Base-by-base conservation (phyloP, 1,140 invertebrate species). In the Ceratosolen solmsi region DNA sequence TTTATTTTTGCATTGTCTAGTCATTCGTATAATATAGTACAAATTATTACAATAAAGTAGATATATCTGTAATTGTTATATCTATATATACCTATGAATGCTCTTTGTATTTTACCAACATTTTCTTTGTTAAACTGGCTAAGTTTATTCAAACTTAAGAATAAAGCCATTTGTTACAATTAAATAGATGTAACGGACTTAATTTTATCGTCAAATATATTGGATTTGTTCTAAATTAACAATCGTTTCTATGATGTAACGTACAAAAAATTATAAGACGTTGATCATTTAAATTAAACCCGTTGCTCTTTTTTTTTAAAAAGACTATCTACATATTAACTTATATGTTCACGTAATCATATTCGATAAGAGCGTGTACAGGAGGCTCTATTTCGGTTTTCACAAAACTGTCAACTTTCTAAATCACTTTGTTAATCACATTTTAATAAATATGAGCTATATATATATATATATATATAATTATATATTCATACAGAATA, bases 21-120 rank as follows among this genome's bases (percentile, higher is more conserved):
- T 86, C 84, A 86, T 87, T 87, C 85, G 87, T 90, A 90, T 91
- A 91, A 90, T 91, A 91, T 90, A 91, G 89, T 91, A 91, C 90
- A 91, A 91, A 91, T 91, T 88, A 90, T 91, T 90, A 91, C 90
- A 91, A 88, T 90, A 89, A 90, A 90, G 87, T 89, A 90, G 89
- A 90, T 89, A 89, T 87, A 90, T 88, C 85, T 87, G 86, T 85
- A 88, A 88, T 87, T 89, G 88, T 89, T 88, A 90, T 87, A 87
- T 90, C 87, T 90, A 89, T 82, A 89, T 75, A 58, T 80, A 82
- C 36, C 49, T 72, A 38, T 88, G 87, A 88, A 89, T 89, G 88
- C 87, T 88, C 85, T 89, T 85, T 87, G 84, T 86, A 86, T 88
- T 88, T 89, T 87, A 90, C 89, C 89, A 91, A 89, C 90, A 88